Base-by-base conservation (phyloP, 2,888 invertebrate genomes). In the Stenolophus ochropezus region DNA sequence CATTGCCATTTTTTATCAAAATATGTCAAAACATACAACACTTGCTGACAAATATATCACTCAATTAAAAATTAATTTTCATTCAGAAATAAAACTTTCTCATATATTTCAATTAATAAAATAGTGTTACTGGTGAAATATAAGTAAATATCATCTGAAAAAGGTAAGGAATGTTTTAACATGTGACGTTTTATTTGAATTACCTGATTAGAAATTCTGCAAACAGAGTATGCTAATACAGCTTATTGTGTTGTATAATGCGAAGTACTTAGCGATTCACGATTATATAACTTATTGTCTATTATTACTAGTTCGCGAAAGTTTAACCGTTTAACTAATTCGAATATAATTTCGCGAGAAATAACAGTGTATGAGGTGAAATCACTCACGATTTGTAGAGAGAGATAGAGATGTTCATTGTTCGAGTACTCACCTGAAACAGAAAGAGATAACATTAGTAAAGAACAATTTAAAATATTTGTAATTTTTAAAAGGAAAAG, bases 1-100 rank as follows among this genome's bases (percentile, higher is more conserved):
- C 33, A 69, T 69, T 69, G 65, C 65, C 65, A 69, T 33, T 69
- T 69, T 69, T 69, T 69, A 14, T 14, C 18, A 33, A 69, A 42
- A 33, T 65, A 18, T 69, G 65, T 69, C 65, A 69, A 69, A 69
- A 69, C 33, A 33, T 33, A 11, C 33, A 69, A 18, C 65, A 69
- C 18, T 33, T 69, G 27, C 11, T 69, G 27, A 27, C 11, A n/a
- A 14, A 33, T 69, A 69, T 11, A 69, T 69, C 65, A 33, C 16
- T 25, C 27, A 61, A 61, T 61, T 23, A 25, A 11, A 61, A 5
- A 58, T 1, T 58, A 23, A 61, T 61, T 61, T 61, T 21, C 18
- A 53, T 27, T 27, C 27, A 5, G n/a, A n/a, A n/a, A n/a, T n/a
- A n/a, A n/a, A n/a, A n/a, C n/a, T n/a, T n/a, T n/a, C n/a, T n/a